Percentiles rank a stretch among this genome's conserved stretches.
Conservation (phyloP, 2,797 vertebrate species). For the Halcyon leucocephala region DNA sequence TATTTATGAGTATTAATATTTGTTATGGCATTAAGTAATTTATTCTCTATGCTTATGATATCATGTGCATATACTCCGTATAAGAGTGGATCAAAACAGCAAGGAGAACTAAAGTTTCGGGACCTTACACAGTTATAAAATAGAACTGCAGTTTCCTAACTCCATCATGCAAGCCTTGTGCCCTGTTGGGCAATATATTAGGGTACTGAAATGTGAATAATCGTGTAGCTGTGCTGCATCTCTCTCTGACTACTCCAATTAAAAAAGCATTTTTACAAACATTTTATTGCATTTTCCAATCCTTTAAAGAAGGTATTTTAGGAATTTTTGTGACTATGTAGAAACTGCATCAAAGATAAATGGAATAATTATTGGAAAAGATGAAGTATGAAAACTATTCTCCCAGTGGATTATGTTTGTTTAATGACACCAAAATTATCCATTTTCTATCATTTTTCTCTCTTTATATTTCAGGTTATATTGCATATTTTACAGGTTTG, state of each 20-base stretch:
- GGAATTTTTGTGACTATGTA: neutral
- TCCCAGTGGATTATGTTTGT: neutral
- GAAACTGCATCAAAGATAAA: neutral
- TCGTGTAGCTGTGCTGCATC: neutral
- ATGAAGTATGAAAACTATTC: neutral
- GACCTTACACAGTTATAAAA: neutral
- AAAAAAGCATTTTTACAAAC: neutral
- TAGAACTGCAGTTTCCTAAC: neutral
- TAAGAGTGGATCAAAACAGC: neutral
- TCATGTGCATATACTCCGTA: neutral
- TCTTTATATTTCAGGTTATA: neutral
- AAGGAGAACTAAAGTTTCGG: neutral
- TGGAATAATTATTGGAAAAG: neutral
- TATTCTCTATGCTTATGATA: neutral
- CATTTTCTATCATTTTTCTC: neutral
- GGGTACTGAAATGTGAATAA: neutral
- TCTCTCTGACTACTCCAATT: neutral
- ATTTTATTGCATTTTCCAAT: neutral
- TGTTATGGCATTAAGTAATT: neutral
- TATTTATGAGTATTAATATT: neutral
- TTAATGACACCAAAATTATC: neutral
- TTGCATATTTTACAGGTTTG: neutral
- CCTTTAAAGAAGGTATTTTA: neutral
- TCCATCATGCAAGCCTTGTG: rapidly evolving
- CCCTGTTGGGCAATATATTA: neutral